A percentile compares a stretch with the other conserved stretches of the same genome.
phyloP scores from a whole-genome alignment of 2,113 vertebrate species.

The Gavialis gangeticus region DNA sequence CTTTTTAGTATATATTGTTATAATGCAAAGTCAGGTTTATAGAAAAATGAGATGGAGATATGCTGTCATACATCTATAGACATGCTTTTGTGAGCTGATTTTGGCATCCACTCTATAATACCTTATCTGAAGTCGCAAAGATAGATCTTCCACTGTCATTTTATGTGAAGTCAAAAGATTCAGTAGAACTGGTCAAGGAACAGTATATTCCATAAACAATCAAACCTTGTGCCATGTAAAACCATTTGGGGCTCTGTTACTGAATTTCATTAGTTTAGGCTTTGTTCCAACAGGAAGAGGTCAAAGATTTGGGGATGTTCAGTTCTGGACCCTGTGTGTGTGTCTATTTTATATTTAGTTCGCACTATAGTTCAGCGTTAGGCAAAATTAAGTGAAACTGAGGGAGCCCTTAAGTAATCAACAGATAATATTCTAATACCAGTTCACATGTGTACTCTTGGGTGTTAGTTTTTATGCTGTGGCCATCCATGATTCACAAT shows the following conservation, averaged over 20 bases:
- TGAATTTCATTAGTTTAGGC: not conserved
- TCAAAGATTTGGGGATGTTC: not conserved
- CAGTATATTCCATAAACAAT: not conserved
- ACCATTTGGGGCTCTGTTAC: not conserved
- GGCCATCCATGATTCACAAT: rapidly evolving
- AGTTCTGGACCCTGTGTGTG: no score
- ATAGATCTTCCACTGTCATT: not conserved
- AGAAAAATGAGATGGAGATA: not conserved
- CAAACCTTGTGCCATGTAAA: not conserved
- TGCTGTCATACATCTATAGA: not conserved
- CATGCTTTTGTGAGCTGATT: no score
- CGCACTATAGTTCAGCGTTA: not conserved
- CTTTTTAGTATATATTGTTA: not conserved
- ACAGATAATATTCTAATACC: not conserved
- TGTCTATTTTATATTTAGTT: not conserved
- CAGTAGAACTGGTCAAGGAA: not conserved
- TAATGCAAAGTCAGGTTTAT: not conserved
- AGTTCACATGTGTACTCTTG: not conserved
- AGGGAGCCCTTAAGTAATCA: not conserved
- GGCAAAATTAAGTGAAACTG: not conserved
- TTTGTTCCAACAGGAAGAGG: not conserved
- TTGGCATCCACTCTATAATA: not conserved
- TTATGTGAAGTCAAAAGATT: not conserved
- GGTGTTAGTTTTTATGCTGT: not conserved
- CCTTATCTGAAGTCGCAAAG: not conserved